A percentile compares a stretch with the other conserved stretches of the same genome.
These are phyloP conservation scores for Marisa cornuarietis DNA, from an alignment of 1,140 invertebrate species.

Conservation along the genomic window DNA sequence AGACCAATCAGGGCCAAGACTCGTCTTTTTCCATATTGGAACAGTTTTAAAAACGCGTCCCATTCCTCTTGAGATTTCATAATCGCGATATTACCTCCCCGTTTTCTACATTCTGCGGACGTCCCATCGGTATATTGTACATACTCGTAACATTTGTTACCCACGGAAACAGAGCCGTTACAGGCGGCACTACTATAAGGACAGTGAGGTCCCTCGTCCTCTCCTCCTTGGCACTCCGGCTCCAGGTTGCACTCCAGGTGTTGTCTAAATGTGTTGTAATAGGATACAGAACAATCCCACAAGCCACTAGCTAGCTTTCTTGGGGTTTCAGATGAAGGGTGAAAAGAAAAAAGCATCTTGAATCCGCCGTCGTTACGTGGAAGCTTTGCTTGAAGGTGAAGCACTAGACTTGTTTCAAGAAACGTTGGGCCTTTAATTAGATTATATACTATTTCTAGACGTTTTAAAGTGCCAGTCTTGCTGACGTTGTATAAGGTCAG, in stretches of 20 bases:
- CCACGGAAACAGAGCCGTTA: background rate
- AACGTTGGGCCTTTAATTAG: background rate
- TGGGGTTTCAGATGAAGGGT: background rate
- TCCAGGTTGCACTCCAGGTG: slow-evolving; percentile 12
- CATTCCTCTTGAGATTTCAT: slow-evolving; percentile 12
- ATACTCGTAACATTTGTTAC: slow-evolving; percentile 13
- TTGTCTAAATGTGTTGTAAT: background rate
- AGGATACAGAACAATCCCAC: slow-evolving; percentile 10
- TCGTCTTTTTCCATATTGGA: background rate
- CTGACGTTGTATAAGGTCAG: background rate
- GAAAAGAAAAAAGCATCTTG: slow-evolving; percentile 10
- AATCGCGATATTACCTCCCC: background rate
- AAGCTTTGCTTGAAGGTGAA: background rate
- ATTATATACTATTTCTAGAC: background rate
- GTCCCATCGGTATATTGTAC: background rate
- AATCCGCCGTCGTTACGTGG: background rate
- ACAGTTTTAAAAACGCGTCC: background rate
- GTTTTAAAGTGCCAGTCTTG: background rate
- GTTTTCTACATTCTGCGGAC: background rate
- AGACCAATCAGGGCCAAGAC: background rate
- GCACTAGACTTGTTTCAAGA: background rate
- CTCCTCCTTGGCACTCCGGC: background rate
- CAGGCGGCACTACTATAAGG: slow-evolving; percentile 10
- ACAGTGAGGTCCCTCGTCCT: slow-evolving; percentile 17
- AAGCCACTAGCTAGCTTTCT: background rate